These are phyloP conservation scores for Siniperca scherzeri DNA, from an alignment of 2,797 vertebrate species.

Conservation along the genomic window DNA sequence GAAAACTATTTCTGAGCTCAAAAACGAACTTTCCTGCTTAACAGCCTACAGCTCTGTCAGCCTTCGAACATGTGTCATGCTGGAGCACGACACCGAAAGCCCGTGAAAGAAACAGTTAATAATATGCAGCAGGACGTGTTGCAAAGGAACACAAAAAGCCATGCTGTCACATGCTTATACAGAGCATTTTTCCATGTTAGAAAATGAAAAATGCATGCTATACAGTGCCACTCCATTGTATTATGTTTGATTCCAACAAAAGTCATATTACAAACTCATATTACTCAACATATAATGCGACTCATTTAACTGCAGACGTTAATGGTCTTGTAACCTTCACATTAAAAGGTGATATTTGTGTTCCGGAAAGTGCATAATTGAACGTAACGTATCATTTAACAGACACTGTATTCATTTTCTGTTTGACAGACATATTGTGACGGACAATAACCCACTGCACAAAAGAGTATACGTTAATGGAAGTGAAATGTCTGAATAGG, in stretches of 20 bases:
- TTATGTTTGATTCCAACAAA: not conserved
- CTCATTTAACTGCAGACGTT: not conserved
- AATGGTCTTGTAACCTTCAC: not conserved
- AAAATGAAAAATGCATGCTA: not conserved
- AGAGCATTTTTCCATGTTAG: not conserved
- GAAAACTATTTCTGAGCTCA: not conserved
- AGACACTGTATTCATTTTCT: not conserved
- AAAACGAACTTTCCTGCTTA: not conserved
- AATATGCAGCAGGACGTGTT: not conserved
- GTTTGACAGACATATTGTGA: conserved; percentile 7
- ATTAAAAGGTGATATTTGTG: not conserved
- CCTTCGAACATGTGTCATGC: not conserved
- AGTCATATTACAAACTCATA: too few relatives aligned
- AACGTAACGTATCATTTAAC: not conserved
- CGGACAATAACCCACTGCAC: not conserved
- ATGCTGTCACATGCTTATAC: not conserved
- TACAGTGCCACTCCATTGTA: too few relatives aligned
- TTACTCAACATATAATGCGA: too few relatives aligned
- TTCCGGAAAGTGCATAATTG: not conserved
- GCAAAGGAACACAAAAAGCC: not conserved
- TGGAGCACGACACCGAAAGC: too few relatives aligned
- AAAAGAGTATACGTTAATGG: not conserved
- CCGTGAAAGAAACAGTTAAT: not conserved
- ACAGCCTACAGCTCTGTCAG: not conserved
- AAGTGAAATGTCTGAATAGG: not conserved